Evolutionary conservation across 92 coral and sea anemone genomes (phyloP), one percentile per base, ranked within the genome.

Genomic region (Palythoa heliodiscus): DNA sequence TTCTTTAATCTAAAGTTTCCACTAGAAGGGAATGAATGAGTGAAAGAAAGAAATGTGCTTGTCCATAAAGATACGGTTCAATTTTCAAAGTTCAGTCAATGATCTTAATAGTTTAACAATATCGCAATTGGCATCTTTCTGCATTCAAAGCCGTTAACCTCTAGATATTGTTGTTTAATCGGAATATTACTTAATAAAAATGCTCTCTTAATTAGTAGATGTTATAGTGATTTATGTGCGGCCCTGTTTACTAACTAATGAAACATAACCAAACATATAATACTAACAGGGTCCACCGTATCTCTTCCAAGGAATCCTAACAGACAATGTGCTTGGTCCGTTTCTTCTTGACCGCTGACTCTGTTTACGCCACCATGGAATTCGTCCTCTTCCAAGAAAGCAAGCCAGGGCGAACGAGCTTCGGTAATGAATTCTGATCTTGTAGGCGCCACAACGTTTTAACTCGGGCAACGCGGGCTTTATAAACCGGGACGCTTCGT

Each of bases 301-400:
- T 11, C n/a, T 80, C 73, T 22, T 80, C 84, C 84, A 80, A 15
- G 84, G 84, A 22, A 80, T 80, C 11, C 57, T 48, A 24, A 43
- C 74, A 43, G 84, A 80, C 84, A 80, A 52, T 47, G 73, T 66
- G 48, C 84, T 80, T n/a, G 84, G 84, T 11, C 84, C 84, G n/a
- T 70, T 24, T 20, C 23, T 64, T 12, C 63, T 25, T 23, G 61
- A 5, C n/a, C 63, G 73, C 47, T 66, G 63, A 29, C 58, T 66
- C 43, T 80, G 73, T 48, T 80, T 80, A 38, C 84, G 48, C 84
- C 84, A 80, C 84, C 84, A 80, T 22, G 84, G 84, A 43, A 80
- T 80, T 43, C 23, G 20, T 24, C 74, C 74, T 22, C 72, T 20
- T 20, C 84, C 84, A 24, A 80, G 47, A 73, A 64, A 80, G 7